phyloP scores from a whole-genome alignment of 1,140 invertebrate genomes.

The Drosophila ohnishii region DNA sequence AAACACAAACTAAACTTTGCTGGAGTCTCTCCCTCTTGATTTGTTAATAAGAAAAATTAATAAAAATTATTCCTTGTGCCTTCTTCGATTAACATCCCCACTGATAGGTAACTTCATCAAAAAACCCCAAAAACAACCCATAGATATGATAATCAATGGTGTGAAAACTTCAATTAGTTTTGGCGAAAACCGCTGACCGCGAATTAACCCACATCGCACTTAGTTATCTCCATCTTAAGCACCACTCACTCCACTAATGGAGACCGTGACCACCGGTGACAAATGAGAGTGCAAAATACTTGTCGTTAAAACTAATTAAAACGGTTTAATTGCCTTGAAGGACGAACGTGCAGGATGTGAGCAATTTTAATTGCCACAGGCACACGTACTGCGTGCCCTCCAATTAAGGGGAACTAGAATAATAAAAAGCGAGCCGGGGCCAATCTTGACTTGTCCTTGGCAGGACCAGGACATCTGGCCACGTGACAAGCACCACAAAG shows the following conservation, averaged over 20 bases:
- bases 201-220: neutral
- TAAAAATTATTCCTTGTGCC: too few species aligned
- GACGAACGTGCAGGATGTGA: constrained; percentile 52
- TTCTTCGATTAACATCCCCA: too few species aligned
- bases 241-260: constrained; percentile 11
- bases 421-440: constrained; percentile 21
- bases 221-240: constrained; percentile 24
- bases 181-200: constrained; percentile 8
- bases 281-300: constrained; percentile 55
- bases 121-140: too few species aligned
- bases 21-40: neutral
- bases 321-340: constrained; percentile 57
- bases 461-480: constrained; percentile 33
- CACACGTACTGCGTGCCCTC: constrained; percentile 39
- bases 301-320: constrained; percentile 64
- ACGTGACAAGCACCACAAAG: constrained; percentile 45
- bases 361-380: constrained; percentile 41
- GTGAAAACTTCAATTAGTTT: neutral
- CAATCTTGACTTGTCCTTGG: constrained; percentile 16
- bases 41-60: too few species aligned
- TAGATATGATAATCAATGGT: neutral
- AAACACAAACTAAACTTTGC: too few species aligned
- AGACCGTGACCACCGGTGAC: constrained; percentile 15
- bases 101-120: neutral
- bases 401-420: constrained; percentile 47